A percentile compares a stretch with the other conserved stretches of the same genome.
phyloP scores from a whole-genome alignment of 2,113 vertebrate species.

The Vidua macroura region DNA sequence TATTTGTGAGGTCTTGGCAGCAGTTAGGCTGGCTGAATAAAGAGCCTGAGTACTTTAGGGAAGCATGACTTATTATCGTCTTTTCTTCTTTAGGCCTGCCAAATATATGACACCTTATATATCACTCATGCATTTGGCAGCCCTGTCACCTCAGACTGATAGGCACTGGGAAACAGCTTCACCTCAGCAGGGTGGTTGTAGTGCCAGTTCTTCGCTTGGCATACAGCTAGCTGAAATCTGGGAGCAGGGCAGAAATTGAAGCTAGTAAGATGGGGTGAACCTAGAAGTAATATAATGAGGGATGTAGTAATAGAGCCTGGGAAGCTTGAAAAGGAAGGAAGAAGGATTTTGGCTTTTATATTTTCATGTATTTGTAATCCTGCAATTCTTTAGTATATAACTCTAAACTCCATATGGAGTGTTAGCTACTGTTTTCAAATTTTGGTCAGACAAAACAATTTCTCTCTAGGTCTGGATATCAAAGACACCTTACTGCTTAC shows the following conservation, averaged over 20 bases:
- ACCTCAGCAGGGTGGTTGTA: not conserved
- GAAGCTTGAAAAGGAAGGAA: not conserved
- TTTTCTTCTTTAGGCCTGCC: not conserved
- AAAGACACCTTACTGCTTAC: not conserved
- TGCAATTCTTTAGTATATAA: not conserved
- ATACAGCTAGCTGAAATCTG: not conserved
- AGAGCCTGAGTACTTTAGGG: not conserved
- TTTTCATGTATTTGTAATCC: not conserved
- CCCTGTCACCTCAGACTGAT: not conserved
- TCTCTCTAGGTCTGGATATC: not conserved
- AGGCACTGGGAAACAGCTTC: not conserved
- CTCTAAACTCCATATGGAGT: not conserved
- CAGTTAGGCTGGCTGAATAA: not conserved
- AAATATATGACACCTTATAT: not conserved
- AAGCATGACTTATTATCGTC: not conserved
- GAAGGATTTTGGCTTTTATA: not conserved
- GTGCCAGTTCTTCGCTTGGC: not conserved
- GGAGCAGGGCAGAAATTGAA: not conserved
- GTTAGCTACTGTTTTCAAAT: not conserved
- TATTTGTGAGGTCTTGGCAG: not conserved
- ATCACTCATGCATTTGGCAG: not conserved
- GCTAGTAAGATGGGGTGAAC: not conserved
- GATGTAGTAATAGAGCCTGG: not conserved
- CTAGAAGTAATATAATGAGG: not conserved
- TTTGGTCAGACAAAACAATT: not conserved